A percentile compares a stretch with the other conserved stretches of the same genome.
These are phyloP conservation scores for Microcebus griseorufus DNA, from an alignment of 2,113 vertebrate genomes.

Conservation along the genomic window DNA sequence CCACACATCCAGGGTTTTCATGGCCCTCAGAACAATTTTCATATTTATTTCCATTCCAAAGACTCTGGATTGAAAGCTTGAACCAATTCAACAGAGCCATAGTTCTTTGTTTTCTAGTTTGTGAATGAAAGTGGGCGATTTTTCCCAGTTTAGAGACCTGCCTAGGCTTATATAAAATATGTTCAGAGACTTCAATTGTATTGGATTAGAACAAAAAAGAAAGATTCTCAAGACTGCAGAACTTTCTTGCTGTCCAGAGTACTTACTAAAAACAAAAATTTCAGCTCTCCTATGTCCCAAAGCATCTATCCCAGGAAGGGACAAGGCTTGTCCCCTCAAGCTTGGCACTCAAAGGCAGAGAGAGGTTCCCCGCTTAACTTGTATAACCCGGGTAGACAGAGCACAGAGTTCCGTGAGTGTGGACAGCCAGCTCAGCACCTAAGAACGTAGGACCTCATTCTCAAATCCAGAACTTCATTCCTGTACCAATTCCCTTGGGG, in stretches of 20 bases:
- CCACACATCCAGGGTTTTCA: not conserved
- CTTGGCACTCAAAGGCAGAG: not conserved
- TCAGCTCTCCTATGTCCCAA: too few relatives aligned
- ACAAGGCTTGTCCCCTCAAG: not conserved
- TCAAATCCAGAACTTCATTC: not conserved
- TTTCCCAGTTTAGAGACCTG: not conserved
- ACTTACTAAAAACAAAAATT: not conserved
- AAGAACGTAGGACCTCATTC: not conserved
- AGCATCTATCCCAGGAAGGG: not conserved
- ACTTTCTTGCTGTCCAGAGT: not conserved
- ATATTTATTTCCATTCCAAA: slow-evolving; percentile 14
- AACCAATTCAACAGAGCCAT: not conserved
- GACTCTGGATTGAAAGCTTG: not conserved
- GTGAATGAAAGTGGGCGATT: not conserved
- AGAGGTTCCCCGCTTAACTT: not conserved
- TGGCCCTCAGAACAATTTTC: not conserved
- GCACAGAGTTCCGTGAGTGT: not conserved
- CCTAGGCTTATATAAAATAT: rapidly evolving
- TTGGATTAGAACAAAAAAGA: not conserved
- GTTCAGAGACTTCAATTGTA: not conserved
- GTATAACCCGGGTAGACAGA: not conserved
- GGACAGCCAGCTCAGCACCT: too few relatives aligned
- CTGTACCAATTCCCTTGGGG: not conserved
- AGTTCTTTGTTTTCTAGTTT: not conserved
- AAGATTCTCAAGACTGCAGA: too few relatives aligned